These are phyloP conservation scores for Calephelis nemesis DNA, from an alignment of 1,140 invertebrate species.

Conservation along the genomic window DNA sequence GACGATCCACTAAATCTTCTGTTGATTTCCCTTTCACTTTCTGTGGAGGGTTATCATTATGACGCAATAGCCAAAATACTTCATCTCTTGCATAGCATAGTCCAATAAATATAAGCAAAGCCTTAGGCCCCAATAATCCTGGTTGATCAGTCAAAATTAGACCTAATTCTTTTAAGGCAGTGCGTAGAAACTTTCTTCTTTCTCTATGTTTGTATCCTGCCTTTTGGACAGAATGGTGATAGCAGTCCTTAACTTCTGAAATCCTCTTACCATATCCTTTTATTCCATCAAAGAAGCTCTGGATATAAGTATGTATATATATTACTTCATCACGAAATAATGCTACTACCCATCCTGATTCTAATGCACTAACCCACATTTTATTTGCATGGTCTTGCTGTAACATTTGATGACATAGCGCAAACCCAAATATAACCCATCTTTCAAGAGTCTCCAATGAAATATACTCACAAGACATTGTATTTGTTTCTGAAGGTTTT, in stretches of 20 bases:
- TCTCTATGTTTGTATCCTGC: conserved; percentile 95
- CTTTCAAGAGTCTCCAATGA: conserved; percentile 96
- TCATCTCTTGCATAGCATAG: conserved; percentile 97
- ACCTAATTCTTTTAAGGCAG: conserved; percentile 96
- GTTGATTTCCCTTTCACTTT: conserved; percentile 91
- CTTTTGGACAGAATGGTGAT: conserved; percentile 93
- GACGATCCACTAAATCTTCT: conserved; percentile 95
- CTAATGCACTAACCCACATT: conserved; percentile 94
- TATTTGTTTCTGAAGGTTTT: conserved; percentile 96
- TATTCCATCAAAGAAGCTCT: conserved; percentile 95
- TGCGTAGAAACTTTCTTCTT: conserved; percentile 96
- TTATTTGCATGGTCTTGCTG: conserved; percentile 90
- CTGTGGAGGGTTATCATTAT: conserved; percentile 95
- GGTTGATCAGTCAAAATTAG: conserved; percentile 98
- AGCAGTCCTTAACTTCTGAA: conserved; percentile 96
- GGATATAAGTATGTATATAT: conserved; percentile 96
- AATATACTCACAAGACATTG: conserved; percentile 98
- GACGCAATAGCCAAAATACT: conserved; percentile 96
- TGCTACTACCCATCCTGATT: conserved; percentile 95
- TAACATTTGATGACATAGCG: conserved; percentile 92
- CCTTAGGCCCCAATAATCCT: conserved; percentile 97
- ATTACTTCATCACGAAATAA: conserved; percentile 98
- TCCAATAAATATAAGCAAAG: conserved; percentile 97
- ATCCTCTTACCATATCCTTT: conserved; percentile 97
- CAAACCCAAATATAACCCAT: conserved; percentile 97